phyloP scores from a whole-genome alignment of 1,140 invertebrate genomes.

The Hylaeus volcanicus region DNA sequence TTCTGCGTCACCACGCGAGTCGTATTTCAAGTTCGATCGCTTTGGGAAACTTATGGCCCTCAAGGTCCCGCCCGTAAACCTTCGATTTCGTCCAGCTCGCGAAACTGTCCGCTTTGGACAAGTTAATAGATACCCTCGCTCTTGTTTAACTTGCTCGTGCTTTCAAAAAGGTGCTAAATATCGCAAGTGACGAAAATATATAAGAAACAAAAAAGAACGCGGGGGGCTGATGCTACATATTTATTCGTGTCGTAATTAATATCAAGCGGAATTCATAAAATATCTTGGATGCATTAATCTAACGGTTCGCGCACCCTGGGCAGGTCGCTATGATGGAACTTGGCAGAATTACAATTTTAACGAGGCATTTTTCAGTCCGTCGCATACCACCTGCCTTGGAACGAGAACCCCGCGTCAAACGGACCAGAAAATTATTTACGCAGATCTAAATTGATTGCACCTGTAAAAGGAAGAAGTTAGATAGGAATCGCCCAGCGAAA shows the following conservation, averaged over 20 bases:
- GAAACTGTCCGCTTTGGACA: background rate
- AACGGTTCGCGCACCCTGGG: no score
- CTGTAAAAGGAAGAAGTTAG: background rate
- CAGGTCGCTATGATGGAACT: no score
- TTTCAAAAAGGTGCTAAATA: no score
- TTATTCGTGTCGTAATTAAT: no score
- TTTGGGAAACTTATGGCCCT: constrained; percentile 3
- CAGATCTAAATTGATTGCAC: constrained; percentile 4
- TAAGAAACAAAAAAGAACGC: no score
- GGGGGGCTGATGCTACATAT: no score
- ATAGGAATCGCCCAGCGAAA: background rate
- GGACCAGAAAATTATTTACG: background rate
- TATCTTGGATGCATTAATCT: no score
- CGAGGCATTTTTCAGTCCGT: background rate
- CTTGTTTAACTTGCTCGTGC: no score
- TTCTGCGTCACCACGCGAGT: constrained; percentile 22
- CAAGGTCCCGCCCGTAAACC: background rate
- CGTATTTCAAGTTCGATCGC: constrained; percentile 48
- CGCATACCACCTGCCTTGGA: background rate
- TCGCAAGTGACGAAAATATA: no score
- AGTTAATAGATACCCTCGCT: background rate
- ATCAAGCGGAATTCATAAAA: no score
- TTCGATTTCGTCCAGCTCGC: background rate
- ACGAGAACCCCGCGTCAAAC: background rate
- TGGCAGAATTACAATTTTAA: background rate